Percentiles rank a stretch among this genome's conserved stretches.
Evolutionary conservation across 2,113 vertebrate species (phyloP).

Genomic region (Eonycteris spelaea): DNA sequence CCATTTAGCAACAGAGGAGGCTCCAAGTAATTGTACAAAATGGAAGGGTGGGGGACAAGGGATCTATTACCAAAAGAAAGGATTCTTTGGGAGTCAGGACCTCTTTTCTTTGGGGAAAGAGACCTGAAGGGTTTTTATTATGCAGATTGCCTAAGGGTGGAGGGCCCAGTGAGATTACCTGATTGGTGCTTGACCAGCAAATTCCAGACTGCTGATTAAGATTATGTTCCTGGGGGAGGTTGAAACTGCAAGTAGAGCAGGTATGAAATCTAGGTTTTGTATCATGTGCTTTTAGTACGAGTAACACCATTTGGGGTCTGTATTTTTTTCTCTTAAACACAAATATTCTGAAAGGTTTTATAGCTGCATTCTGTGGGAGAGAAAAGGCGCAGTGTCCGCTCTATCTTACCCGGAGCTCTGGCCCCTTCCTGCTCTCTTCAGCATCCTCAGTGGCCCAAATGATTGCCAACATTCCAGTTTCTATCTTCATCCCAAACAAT

Average conservation of each 20-base stretch:
- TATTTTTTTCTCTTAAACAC: background rate
- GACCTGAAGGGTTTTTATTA: background rate
- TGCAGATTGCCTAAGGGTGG: too few relatives aligned
- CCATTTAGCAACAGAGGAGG: background rate
- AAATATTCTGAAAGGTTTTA: background rate
- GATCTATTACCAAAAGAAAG: background rate
- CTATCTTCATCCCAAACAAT: background rate
- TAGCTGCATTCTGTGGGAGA: background rate
- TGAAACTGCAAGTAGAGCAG: background rate
- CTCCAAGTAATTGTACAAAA: background rate
- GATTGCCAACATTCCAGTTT: background rate
- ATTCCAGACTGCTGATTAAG: background rate
- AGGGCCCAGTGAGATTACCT: background rate
- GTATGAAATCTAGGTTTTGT: background rate
- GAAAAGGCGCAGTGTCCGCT: background rate
- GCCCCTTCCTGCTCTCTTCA: background rate
- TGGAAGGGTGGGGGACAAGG: background rate
- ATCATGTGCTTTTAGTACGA: background rate
- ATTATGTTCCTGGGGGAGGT: background rate
- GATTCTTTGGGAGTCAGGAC: background rate
- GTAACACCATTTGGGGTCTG: background rate
- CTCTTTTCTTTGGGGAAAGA: background rate
- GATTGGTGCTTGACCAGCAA: background rate
- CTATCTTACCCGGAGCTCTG: background rate
- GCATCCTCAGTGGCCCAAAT: background rate